Evolutionary conservation across 2,113 vertebrate species (phyloP), one percentile per base, ranked within the genome.

Genomic region (Hippoglossus stenolepis): DNA sequence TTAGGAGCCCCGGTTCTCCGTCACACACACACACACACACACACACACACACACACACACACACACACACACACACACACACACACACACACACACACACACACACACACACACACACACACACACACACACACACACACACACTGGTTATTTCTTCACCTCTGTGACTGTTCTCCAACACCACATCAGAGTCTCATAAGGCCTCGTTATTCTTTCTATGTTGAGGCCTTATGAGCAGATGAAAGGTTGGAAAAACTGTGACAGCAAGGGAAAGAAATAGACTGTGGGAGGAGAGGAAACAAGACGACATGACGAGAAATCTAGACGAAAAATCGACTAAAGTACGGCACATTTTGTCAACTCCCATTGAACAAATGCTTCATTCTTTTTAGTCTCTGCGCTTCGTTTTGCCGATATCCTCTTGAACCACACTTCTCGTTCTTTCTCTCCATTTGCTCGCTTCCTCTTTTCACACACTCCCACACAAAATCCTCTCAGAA

Each of bases 381-480:
- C 70, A 68, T 60, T 82, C 73, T 79, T 63, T 80, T 60, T 78
- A 65, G 65, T 84, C 59, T 77, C 57, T 3, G 1, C 23, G 49
- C 70, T 43, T 88, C 56, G 2, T 65, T 84, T 81, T 7, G 10
- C 15, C 47, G 0, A 21, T 65, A 76, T 87, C 79, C 75, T 70
- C 28, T 81, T 28, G 21, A 85, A 64, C 69, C 51, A 71, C 53
- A 69, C 60, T 21, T 70, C 40, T 43, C 13, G 18, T 74, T 75
- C 65, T 66, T 65, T 85, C 68, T 49, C 67, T 69, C 21, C 15
- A 65, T 72, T 86, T 51, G 53, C 82, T 86, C 8, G 73, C 83
- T 83, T 88, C 87, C 91, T 91, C 86, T 91, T 79, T 85, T 90
- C 86, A 87, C 93, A 88, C 89, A 87, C 89, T 89, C 91, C 90